Base-by-base conservation (phyloP, 2,797 vertebrate species). In the Manis javanica region DNA sequence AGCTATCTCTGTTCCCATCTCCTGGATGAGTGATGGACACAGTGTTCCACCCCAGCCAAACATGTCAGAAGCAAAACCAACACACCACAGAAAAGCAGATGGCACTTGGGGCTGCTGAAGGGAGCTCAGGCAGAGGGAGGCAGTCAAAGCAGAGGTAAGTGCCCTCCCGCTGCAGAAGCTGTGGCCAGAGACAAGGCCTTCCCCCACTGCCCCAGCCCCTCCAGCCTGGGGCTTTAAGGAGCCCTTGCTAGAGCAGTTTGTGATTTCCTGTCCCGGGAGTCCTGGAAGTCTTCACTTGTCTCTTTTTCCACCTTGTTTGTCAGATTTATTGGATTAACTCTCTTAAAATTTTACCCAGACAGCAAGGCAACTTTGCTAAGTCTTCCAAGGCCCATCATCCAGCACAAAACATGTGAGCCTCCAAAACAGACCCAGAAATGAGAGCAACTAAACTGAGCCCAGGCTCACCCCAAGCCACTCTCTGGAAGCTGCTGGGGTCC, bases 1-100 rank as follows among this genome's bases (percentile, higher is more conserved):
- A 94, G 21, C 34, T 93, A 90, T 84, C 66, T 90, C 78, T 94
- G 68, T 90, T 86, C 42, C 77, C 6, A 55, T n/a, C 8, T 90
- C 64, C 16, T 68, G 16, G 29, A 91, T 16, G 12, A 92, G 49
- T 49, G 8, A 23, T 53, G 18, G 23, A 92, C 42, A 75, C 14
- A 87, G 83, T 66, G 39, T 85, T 95, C 72, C 78, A 71, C 11
- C 24, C 31, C 34, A 61, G 42, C 16, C 77, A 82, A 94, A 95
- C 92, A 14, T 7, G 93, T 64, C 63, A 61, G 55, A 90, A 71
- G 29, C 81, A 53, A 59, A 89, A 87, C 21, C 7, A 87, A 95
- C 69, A 79, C 10, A 61, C 18, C 42, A 74, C 51, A 75, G 59
- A 94, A 71, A 78, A 90, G 39, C 29, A 9, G 14, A 74, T 4